Percentiles rank a stretch among this genome's conserved stretches.
These are phyloP conservation scores for Pectinophora gossypiella DNA, from an alignment of 1,140 invertebrate species.

Conservation along the genomic window DNA sequence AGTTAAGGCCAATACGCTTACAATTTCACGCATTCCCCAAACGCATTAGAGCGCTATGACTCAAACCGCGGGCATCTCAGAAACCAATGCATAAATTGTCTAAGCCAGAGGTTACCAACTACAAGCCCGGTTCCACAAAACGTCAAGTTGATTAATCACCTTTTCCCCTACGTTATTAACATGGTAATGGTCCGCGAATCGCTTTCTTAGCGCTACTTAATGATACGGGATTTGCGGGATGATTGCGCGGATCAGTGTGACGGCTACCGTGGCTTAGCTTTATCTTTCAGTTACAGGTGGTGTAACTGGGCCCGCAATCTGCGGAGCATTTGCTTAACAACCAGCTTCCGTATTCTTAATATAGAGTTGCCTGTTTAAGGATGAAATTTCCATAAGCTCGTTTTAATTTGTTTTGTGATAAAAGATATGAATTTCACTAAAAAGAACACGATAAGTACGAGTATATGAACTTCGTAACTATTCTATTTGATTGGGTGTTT, in stretches of 20 bases:
- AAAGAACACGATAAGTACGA: too few relatives aligned
- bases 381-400: too few relatives aligned
- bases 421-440: too few relatives aligned
- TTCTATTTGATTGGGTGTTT: too few relatives aligned
- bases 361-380: too few relatives aligned
- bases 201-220: conserved; percentile 74
- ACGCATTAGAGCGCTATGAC: background rate
- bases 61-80: conserved; percentile 1
- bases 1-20: too few relatives aligned
- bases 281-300: conserved; percentile 54
- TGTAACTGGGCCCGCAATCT: background rate
- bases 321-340: background rate
- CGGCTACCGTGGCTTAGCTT: conserved; percentile 26
- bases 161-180: conserved; percentile 68
- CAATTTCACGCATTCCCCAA: background rate
- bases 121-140: conserved; percentile 35
- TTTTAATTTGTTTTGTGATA: too few relatives aligned
- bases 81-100: conserved; percentile 69
- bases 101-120: conserved; percentile 47
- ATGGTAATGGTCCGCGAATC: conserved; percentile 70
- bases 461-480: too few relatives aligned
- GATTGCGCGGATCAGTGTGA: conserved; percentile 49
- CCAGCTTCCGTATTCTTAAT: too few relatives aligned
- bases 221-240: conserved; percentile 69
- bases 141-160: conserved; percentile 71